Percentiles rank a stretch among this genome's conserved stretches.
Evolutionary conservation across 2,113 vertebrate species (phyloP).

Genomic region (Gallinago media): DNA sequence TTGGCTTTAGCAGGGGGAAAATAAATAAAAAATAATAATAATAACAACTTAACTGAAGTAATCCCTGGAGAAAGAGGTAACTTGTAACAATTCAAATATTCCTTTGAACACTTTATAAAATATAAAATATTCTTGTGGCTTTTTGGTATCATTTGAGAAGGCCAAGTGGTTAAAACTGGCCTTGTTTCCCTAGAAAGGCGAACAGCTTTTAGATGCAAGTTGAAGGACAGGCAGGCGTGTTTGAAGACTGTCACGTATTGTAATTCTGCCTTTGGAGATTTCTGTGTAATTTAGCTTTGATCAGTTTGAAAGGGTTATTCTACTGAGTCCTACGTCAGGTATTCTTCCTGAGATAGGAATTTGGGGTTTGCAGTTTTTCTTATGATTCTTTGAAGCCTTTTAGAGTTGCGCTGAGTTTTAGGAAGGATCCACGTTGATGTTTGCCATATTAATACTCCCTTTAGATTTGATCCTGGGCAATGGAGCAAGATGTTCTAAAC

Average conservation of each 20-base stretch:
- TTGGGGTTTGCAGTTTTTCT: neutral
- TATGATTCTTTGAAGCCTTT: neutral
- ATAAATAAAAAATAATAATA: neutral
- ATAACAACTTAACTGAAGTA: neutral
- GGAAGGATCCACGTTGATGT: neutral
- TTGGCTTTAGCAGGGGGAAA: too few relatives aligned
- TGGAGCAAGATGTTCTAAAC: neutral
- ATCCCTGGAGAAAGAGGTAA: neutral
- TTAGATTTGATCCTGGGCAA: neutral
- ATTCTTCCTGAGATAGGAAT: neutral
- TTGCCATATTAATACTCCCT: neutral
- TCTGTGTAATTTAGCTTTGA: neutral
- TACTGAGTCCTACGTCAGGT: neutral
- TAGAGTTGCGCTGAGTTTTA: neutral
- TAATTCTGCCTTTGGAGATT: neutral
- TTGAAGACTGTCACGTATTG: neutral
- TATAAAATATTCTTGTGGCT: neutral
- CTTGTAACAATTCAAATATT: neutral
- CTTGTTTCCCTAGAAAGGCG: neutral
- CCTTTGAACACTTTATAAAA: neutral
- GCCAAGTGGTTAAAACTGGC: neutral
- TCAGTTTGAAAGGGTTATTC: neutral
- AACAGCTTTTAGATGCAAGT: neutral
- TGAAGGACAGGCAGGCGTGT: neutral
- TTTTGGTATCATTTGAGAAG: neutral